Conservation (phyloP, 2,797 vertebrate genomes). For the Columba guinea region DNA sequence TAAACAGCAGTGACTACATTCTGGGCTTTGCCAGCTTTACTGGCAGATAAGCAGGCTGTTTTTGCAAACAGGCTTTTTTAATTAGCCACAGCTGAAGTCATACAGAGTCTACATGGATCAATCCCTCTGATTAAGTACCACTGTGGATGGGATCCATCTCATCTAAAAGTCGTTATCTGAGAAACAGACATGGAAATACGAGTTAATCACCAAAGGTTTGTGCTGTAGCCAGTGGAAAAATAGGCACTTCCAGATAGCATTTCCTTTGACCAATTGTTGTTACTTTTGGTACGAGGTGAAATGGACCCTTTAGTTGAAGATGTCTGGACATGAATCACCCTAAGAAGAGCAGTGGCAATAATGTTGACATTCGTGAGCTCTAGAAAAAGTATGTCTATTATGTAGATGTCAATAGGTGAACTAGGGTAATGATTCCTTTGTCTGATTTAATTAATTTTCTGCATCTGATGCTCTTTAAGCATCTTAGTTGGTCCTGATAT, state of each 20-base stretch:
- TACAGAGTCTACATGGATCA: neutral
- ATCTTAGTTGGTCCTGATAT: neutral
- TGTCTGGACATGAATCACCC: neutral
- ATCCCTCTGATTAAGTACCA: neutral
- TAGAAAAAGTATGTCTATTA: neutral
- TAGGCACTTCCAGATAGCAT: neutral
- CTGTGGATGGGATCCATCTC: neutral
- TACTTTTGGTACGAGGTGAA: neutral
- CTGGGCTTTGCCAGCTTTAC: neutral
- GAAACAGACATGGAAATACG: neutral
- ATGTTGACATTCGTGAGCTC: neutral
- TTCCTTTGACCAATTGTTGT: neutral
- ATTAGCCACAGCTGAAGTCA: neutral
- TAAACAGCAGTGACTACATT: neutral
- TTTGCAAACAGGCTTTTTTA: neutral
- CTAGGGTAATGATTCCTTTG: neutral
- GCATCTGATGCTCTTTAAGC: neutral
- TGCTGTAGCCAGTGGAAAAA: neutral
- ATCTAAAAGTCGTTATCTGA: neutral
- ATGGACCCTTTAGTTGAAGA: neutral
- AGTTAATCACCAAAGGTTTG: neutral
- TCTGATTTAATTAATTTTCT: neutral
- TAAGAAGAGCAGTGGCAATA: neutral
- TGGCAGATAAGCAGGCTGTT: neutral
- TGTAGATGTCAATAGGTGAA: neutral